These are phyloP conservation scores for Ctenomys sociabilis DNA, from an alignment of 2,113 vertebrate genomes.

Conservation along the genomic window DNA sequence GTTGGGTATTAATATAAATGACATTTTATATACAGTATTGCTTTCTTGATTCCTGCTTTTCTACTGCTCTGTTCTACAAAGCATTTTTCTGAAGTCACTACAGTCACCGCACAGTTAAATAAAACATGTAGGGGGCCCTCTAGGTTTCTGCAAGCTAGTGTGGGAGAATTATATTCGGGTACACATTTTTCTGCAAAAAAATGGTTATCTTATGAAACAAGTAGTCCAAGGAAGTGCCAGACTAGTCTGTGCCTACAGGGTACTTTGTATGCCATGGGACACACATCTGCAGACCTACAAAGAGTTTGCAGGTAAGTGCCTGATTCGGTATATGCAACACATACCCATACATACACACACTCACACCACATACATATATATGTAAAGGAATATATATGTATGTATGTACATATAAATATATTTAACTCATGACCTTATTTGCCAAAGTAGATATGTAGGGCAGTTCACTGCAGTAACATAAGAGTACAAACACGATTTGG, in stretches of 20 bases:
- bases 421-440: slow-evolving; percentile 88
- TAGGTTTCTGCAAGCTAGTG: slow-evolving; percentile 87
- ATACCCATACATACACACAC: slow-evolving; percentile 84
- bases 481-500: slow-evolving; percentile 33
- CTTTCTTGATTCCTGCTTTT: slow-evolving; percentile 91
- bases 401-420: slow-evolving; percentile 91
- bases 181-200: slow-evolving; percentile 87
- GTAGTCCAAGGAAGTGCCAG: slow-evolving; percentile 93
- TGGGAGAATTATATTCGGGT: slow-evolving; percentile 86
- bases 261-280: slow-evolving; percentile 86
- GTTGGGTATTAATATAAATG: slow-evolving; percentile 88
- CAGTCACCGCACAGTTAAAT: slow-evolving; percentile 87
- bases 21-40: slow-evolving; percentile 91
- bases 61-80: slow-evolving; percentile 91
- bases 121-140: slow-evolving; percentile 89
- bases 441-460: slow-evolving; percentile 91
- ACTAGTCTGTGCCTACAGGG: slow-evolving; percentile 91
- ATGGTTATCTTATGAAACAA: slow-evolving; percentile 87
- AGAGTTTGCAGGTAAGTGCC: slow-evolving; percentile 94
- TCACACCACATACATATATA: slow-evolving; percentile 85
- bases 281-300: slow-evolving; percentile 85
- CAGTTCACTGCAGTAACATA: slow-evolving; percentile 84
- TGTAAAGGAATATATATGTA: slow-evolving; percentile 86
- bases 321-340: slow-evolving; percentile 86
- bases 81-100: slow-evolving; percentile 86